Evolutionary conservation across 2,888 invertebrate genomes (phyloP).

Genomic region (Glyphotaelius pellucidus): DNA sequence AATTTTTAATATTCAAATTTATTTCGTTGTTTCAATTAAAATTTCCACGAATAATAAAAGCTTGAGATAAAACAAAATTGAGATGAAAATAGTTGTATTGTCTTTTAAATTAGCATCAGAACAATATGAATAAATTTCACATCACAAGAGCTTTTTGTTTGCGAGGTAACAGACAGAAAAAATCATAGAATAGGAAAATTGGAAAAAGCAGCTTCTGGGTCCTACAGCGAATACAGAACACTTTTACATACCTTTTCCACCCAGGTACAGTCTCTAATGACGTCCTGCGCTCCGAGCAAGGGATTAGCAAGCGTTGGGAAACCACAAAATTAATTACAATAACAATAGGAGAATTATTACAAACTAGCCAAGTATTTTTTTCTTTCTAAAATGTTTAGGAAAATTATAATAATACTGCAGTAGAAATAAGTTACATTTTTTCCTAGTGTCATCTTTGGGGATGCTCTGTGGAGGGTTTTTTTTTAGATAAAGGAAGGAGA

Average conservation of each 20-base stretch:
- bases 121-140: too few species aligned
- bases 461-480: too few species aligned
- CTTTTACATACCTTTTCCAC: conserved; percentile 86
- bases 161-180: neutral
- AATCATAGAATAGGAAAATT: neutral
- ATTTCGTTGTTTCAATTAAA: too few species aligned
- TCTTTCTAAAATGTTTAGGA: neutral
- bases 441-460: too few species aligned
- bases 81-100: too few species aligned
- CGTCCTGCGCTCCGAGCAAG: conserved; percentile 49
- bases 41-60: too few species aligned
- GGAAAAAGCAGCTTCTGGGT: neutral
- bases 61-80: too few species aligned
- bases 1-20: too few species aligned
- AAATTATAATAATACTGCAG: too few species aligned
- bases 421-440: too few species aligned
- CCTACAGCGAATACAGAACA: neutral
- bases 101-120: neutral
- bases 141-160: too few species aligned
- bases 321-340: conserved; percentile 35
- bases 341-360: neutral
- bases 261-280: conserved; percentile 83
- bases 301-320: conserved; percentile 36
- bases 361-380: neutral
- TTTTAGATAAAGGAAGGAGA: too few species aligned